phyloP scores from a whole-genome alignment of 2,888 invertebrate genomes.

The Andrena bucephala region DNA sequence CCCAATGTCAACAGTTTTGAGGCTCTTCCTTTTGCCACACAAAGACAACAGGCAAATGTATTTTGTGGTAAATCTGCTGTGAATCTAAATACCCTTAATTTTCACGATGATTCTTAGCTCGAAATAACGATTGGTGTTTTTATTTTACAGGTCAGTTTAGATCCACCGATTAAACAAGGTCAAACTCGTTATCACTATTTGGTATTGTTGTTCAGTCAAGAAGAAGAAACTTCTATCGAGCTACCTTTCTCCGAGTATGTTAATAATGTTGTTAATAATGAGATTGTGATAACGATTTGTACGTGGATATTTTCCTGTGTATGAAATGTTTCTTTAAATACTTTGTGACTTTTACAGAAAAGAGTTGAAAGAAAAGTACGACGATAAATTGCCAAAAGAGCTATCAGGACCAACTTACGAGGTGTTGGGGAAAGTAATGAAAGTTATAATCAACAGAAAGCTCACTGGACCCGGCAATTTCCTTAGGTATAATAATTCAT shows the following conservation, averaged over 20 bases:
- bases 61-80: slow-evolving; percentile 91
- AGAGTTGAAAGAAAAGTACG: slow-evolving; percentile 96
- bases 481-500: slow-evolving; percentile 89
- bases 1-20: slow-evolving; percentile 97
- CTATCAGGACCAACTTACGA: slow-evolving; percentile 97
- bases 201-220: slow-evolving; percentile 96
- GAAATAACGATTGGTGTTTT: background rate
- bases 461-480: slow-evolving; percentile 98
- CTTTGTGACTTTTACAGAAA: slow-evolving; percentile 86
- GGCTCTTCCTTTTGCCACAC: slow-evolving; percentile 97
- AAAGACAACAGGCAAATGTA: slow-evolving; percentile 99
- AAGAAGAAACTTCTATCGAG: slow-evolving; percentile 97
- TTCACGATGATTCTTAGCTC: background rate
- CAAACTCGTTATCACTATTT: slow-evolving; percentile 99
- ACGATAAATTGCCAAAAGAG: slow-evolving; percentile 95
- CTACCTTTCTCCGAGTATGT: slow-evolving; percentile 96
- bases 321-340: background rate
- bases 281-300: background rate
- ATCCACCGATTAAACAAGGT: slow-evolving; percentile 99
- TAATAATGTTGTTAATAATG: slow-evolving; percentile 4
- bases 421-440: slow-evolving; percentile 98
- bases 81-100: slow-evolving; percentile 12
- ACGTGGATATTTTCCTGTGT: background rate
- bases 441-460: slow-evolving; percentile 96
- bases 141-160: slow-evolving; percentile 89